Conservation (phyloP, 92 coral and sea anemone species). For the Metridium senile region DNA sequence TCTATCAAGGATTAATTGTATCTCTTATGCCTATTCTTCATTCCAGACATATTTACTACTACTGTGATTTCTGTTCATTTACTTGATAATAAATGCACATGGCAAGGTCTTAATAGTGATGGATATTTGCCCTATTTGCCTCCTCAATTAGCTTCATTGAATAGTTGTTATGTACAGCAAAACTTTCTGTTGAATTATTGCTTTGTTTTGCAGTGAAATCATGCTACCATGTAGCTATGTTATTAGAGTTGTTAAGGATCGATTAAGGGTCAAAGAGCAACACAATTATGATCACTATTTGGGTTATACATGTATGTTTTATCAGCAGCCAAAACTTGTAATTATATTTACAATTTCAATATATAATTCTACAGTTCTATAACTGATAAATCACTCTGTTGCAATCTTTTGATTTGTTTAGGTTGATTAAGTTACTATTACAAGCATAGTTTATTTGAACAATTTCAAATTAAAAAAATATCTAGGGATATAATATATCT, state of each 20-base stretch:
- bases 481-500: too few relatives aligned
- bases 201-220: neutral
- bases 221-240: neutral
- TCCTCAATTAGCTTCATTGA: neutral
- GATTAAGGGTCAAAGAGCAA: conserved; percentile 22
- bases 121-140: neutral
- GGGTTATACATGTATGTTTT: too few relatives aligned
- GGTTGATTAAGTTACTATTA: too few relatives aligned
- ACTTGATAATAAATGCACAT: neutral
- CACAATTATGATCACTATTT: conserved; percentile 11
- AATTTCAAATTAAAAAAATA: too few relatives aligned
- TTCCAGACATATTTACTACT: neutral
- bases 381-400: too few relatives aligned
- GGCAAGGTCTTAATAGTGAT: neutral
- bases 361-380: too few relatives aligned
- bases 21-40: neutral
- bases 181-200: neutral
- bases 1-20: neutral
- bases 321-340: too few relatives aligned
- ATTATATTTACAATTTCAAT: too few relatives aligned
- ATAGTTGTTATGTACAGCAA: neutral
- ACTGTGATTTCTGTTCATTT: neutral
- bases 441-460: too few relatives aligned
- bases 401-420: too few relatives aligned
- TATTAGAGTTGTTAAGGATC: neutral